These are phyloP conservation scores for Cyprinodon variegatus DNA, from an alignment of 2,113 vertebrate genomes.

Conservation along the genomic window DNA sequence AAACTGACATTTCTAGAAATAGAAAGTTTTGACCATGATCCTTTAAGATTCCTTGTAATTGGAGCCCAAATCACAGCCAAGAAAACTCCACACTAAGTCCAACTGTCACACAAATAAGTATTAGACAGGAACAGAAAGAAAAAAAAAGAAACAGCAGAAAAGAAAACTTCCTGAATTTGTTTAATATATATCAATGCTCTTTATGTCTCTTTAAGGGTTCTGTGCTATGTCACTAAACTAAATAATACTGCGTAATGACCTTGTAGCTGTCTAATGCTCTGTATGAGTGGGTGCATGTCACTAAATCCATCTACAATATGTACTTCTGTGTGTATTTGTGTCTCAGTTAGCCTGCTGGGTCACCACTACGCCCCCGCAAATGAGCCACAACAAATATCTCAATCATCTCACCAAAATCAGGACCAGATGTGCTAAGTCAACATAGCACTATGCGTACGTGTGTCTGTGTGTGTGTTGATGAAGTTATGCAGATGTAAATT, in stretches of 20 bases:
- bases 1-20: too few species aligned
- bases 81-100: not conserved
- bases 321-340: constrained; percentile 23
- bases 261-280: constrained; percentile 10
- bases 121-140: constrained; percentile 8
- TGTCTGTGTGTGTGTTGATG: constrained; percentile 12
- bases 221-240: constrained; percentile 37
- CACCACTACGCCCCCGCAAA: constrained; percentile 47
- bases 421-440: constrained; percentile 71
- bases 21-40: not conserved
- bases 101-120: constrained; percentile 3
- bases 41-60: not conserved
- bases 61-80: not conserved
- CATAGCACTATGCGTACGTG: constrained; percentile 9
- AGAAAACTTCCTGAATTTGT: constrained; percentile 19
- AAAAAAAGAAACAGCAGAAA: constrained; percentile 17
- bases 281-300: constrained; percentile 16
- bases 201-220: not conserved
- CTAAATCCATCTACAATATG: constrained; percentile 26
- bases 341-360: constrained; percentile 37
- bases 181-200: constrained; percentile 13
- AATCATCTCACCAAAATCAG: constrained; percentile 64
- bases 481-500: constrained; percentile 19
- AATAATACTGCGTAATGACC: constrained; percentile 37
- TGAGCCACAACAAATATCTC: constrained; percentile 66